phyloP scores from a whole-genome alignment of 23 tunicate genomes.

The Botrylloides violaceus region DNA sequence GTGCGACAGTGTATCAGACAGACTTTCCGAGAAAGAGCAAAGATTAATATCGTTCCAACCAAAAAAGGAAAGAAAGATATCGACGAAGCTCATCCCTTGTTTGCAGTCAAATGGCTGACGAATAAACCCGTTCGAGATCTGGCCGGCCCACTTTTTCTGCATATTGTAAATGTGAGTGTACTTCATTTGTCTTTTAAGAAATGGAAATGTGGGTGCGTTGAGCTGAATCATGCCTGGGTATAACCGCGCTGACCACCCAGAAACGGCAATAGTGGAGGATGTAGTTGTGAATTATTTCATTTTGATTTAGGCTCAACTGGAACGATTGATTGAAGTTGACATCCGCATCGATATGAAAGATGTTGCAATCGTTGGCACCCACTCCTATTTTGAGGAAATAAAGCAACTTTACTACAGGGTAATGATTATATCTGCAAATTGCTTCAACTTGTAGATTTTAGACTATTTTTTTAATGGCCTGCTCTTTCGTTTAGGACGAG shows the following conservation, averaged over 20 bases:
- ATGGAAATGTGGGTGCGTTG: not conserved
- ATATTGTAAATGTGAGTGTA: constrained; percentile 61
- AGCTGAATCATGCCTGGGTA: not conserved
- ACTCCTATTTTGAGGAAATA: constrained; percentile 83
- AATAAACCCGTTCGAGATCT: constrained; percentile 83
- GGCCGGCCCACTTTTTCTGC: constrained; percentile 61
- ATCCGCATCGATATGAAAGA: constrained; percentile 82
- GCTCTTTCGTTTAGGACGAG: constrained; percentile 45
- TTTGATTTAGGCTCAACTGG: constrained; percentile 58
- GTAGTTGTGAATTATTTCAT: no score
- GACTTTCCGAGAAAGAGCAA: constrained; percentile 70
- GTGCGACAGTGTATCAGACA: constrained; percentile 94
- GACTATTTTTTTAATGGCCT: not conserved
- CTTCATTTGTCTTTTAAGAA: no score
- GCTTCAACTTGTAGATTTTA: no score
- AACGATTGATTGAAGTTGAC: constrained; percentile 43
- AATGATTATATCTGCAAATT: not conserved
- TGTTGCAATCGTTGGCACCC: constrained; percentile 19
- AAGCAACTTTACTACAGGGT: constrained; percentile 88
- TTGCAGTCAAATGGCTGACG: constrained; percentile 39
- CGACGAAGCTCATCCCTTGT: constrained; percentile 79
- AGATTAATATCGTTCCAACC: constrained; percentile 62
- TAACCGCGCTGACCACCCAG: no score
- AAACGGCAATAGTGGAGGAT: no score
- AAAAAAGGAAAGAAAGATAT: constrained; percentile 89